Conservation (phyloP, 2,113 vertebrate genomes). For the Nibea coibor region DNA sequence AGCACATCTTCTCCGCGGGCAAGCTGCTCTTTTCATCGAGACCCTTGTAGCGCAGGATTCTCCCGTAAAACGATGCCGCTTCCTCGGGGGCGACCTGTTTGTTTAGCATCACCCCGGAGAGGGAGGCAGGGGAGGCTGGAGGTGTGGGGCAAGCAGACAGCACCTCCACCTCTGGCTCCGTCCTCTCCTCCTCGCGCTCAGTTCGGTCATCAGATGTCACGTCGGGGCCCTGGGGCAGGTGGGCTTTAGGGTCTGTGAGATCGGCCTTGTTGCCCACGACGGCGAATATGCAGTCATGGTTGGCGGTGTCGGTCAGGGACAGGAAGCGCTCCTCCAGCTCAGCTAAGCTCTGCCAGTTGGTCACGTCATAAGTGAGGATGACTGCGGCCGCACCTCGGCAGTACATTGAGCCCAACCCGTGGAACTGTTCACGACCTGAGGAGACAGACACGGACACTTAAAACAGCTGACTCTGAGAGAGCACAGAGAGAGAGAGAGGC, state of each 20-base stretch:
- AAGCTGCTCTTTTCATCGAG: slow-evolving; percentile 88
- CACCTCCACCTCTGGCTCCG: slow-evolving; percentile 55
- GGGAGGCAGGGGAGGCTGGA: slow-evolving; percentile 65
- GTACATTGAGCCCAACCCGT: slow-evolving; percentile 97
- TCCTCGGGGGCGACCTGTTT: slow-evolving; percentile 90
- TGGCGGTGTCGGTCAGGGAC: slow-evolving; percentile 93
- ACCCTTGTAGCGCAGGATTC: slow-evolving; percentile 92
- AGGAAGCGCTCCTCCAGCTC: slow-evolving; percentile 97
- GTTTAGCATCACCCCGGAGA: slow-evolving; percentile 51
- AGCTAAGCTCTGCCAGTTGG: slow-evolving; percentile 89
- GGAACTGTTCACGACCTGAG: slow-evolving; percentile 96
- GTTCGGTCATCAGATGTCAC: slow-evolving; percentile 7
- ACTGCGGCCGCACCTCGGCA: slow-evolving; percentile 92
- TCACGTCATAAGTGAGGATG: slow-evolving; percentile 94
- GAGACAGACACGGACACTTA: slow-evolving; percentile 19
- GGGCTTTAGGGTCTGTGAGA: slow-evolving; percentile 82
- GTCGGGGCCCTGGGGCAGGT: slow-evolving; percentile 32
- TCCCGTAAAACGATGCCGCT: slow-evolving; percentile 88
- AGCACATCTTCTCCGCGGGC: slow-evolving; percentile 93
- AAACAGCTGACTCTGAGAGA: neutral
- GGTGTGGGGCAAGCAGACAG: slow-evolving; percentile 45
- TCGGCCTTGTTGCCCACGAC: slow-evolving; percentile 97
- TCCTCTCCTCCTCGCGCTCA: slow-evolving; percentile 31
- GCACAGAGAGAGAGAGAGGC: neutral
- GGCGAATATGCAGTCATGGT: slow-evolving; percentile 92